phyloP scores from a whole-genome alignment of 2,888 invertebrate genomes.

The Eledona agricola region DNA sequence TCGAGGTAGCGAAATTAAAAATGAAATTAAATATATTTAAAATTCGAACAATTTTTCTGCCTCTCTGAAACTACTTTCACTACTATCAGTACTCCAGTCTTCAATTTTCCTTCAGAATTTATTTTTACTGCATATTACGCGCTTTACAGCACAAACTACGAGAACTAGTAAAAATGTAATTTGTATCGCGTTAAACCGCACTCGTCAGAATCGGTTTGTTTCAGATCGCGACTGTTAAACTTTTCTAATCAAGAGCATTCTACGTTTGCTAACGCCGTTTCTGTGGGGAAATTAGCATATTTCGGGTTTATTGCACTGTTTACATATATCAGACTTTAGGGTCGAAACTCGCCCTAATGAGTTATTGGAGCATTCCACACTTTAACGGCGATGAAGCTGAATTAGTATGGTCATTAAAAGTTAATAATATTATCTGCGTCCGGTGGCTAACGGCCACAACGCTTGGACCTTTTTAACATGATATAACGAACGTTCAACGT shows the following conservation, averaged over 20 bases:
- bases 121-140: too few species aligned
- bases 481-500: conserved; percentile 13
- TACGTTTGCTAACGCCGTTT: conserved; percentile 34
- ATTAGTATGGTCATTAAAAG: conserved; percentile 40
- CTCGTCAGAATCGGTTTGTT: too few species aligned
- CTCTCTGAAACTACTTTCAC: too few species aligned
- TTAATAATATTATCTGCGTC: conserved; percentile 40
- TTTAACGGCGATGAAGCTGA: conserved; percentile 35
- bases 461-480: conserved; percentile 27
- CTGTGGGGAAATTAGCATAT: conserved; percentile 35
- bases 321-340: conserved; percentile 35
- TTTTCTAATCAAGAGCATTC: conserved; percentile 38
- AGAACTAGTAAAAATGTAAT: too few species aligned
- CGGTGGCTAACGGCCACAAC: conserved; percentile 24
- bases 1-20: too few species aligned
- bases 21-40: too few species aligned
- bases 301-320: conserved; percentile 36
- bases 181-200: too few species aligned
- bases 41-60: too few species aligned
- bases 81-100: too few species aligned
- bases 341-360: conserved; percentile 32
- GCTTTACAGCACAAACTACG: too few species aligned
- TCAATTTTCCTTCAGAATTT: too few species aligned
- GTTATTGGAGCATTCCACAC: conserved; percentile 36
- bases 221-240: conserved; percentile 39